Evolutionary conservation across 2,113 vertebrate species (phyloP).

Genomic region (Gobiocypris rarus): DNA sequence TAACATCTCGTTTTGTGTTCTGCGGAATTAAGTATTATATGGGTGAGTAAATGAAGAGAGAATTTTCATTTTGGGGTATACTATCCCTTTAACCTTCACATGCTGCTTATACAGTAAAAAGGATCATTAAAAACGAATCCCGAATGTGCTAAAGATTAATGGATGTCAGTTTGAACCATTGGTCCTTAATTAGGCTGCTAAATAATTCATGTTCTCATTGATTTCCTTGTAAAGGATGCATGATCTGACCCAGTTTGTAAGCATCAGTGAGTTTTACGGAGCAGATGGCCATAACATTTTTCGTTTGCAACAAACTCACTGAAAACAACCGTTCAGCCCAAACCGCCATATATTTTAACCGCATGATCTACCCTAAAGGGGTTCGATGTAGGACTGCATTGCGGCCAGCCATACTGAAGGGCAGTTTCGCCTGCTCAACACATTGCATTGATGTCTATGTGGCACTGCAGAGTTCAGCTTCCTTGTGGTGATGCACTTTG

Average conservation of each 20-base stretch:
- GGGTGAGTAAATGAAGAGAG: background rate
- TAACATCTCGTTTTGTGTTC: background rate
- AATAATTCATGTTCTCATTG: slow-evolving; percentile 64
- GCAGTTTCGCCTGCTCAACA: slow-evolving; percentile 26
- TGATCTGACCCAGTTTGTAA: slow-evolving; percentile 46
- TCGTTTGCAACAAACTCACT: background rate
- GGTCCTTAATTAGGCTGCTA: slow-evolving; percentile 54
- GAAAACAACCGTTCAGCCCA: background rate
- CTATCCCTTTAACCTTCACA: background rate
- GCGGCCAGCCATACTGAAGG: slow-evolving; percentile 35
- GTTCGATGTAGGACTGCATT: slow-evolving; percentile 27
- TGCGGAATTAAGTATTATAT: background rate
- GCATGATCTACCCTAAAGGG: slow-evolving; percentile 3
- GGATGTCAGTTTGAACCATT: slow-evolving; percentile 56
- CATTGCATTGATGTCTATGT: slow-evolving; percentile 8
- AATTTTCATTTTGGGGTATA: background rate
- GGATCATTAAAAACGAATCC: slow-evolving; percentile 40
- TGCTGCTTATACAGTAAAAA: background rate
- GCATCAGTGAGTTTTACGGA: background rate
- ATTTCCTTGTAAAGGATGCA: slow-evolving; percentile 45
- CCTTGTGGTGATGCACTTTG: slow-evolving; percentile 3
- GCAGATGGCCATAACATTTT: background rate
- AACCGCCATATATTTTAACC: background rate
- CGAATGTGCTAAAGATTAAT: slow-evolving; percentile 8
- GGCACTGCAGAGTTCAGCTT: slow-evolving; percentile 20